Evolutionary conservation across 2,888 invertebrate genomes (phyloP), one percentile per base, ranked within the genome.

Genomic region (Adelphocoris suturalis): DNA sequence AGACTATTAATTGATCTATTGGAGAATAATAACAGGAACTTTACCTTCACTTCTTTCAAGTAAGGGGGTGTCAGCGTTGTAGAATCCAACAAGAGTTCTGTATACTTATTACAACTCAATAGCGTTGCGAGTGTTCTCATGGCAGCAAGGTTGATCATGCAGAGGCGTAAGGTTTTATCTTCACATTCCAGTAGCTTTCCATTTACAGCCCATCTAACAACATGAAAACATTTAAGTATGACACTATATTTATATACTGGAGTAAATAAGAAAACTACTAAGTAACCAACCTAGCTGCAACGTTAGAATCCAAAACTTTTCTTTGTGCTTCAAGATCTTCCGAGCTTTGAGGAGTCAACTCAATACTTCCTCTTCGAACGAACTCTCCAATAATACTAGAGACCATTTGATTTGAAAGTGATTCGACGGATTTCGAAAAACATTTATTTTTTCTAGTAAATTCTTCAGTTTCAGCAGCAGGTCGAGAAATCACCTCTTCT

Each of bases 111-210:
- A 86, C 94, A 94, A 61, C 94, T 94, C 37, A 95, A 92, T 48
- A 95, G 93, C 4, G 94, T 93, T 88, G 94, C 93, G 19, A 95
- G 92, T 4, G 94, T 93, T 92, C 95, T 95, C 90, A 95, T 92
- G 1, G 95, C 95, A 3, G 94, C 93, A 91, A 95, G 94, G 92
- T 95, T 95, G 52, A 95, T 92, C 91, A 94, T 94, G 0, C 94
- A 93, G 90, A 95, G 92, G 91, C 94, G 93, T n/a, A 95, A 92
- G 89, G 93, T 93, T 46, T 93, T 93, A 13, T 93, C 92, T 92
- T 95, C 95, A 87, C 94, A 92, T 78, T 93, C 93, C 46, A 94
- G 92, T 61, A 94, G 92, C 90, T 94, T 94, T 28, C 93, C 92
- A 91, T 94, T 93, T 9, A 90, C 90, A 16, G 91, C 90, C 90